Conservation (phyloP, 23 tunicate genomes). For the Styela plicata region DNA sequence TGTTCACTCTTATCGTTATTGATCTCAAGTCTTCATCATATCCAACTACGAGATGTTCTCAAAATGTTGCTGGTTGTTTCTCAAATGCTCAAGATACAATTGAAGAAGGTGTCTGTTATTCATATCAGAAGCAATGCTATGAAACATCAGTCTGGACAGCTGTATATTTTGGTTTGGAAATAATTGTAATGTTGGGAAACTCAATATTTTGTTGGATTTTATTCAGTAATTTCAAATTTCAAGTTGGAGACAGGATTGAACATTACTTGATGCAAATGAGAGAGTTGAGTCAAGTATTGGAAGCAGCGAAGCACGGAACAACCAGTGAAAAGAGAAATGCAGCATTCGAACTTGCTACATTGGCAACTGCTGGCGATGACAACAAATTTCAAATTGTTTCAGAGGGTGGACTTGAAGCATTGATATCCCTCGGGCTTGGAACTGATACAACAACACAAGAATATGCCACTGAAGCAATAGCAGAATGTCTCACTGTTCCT, state of each 20-base stretch:
- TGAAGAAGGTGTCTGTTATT: slow-evolving; percentile 55
- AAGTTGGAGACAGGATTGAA: slow-evolving; percentile 76
- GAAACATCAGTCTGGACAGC: slow-evolving; percentile 89
- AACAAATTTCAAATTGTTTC: slow-evolving; percentile 85
- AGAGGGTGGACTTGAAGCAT: slow-evolving; percentile 75
- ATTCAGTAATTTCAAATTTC: slow-evolving; percentile 64
- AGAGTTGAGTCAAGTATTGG: slow-evolving; percentile 57
- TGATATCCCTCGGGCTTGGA: slow-evolving; percentile 57
- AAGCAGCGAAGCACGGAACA: slow-evolving; percentile 47
- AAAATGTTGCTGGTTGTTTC: slow-evolving; percentile 31
- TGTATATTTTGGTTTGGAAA: slow-evolving; percentile 60
- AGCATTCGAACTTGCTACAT: slow-evolving; percentile 86
- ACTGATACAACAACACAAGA: slow-evolving; percentile 74
- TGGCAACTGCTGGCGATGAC: slow-evolving; percentile 88
- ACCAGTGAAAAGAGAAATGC: slow-evolving; percentile 69
- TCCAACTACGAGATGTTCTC: slow-evolving; percentile 58
- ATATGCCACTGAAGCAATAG: slow-evolving; percentile 91
- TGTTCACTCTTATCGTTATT: slow-evolving; percentile 39
- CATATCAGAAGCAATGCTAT: slow-evolving; percentile 58
- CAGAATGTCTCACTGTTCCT: slow-evolving; percentile 85
- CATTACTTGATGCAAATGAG: slow-evolving; percentile 59
- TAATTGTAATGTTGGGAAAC: slow-evolving; percentile 38
- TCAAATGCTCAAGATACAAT: slow-evolving; percentile 41
- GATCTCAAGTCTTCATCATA: slow-evolving; percentile 66
- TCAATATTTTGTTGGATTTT: slow-evolving; percentile 36